These are phyloP conservation scores for Psittacula cyanocephala DNA, from an alignment of 2,113 vertebrate species.

Conservation along the genomic window DNA sequence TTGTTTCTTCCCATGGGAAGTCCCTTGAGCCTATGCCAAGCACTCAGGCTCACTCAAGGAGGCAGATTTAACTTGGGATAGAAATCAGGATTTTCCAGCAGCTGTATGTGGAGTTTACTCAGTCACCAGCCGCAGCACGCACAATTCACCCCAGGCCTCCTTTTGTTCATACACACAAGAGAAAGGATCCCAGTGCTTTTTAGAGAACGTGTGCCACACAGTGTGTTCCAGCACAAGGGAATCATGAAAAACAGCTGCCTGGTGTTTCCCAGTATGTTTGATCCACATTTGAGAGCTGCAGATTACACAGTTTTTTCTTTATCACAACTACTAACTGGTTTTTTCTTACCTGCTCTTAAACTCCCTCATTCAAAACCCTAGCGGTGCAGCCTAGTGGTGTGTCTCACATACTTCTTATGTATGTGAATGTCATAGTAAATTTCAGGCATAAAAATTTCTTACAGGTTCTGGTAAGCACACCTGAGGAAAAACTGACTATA, in stretches of 20 bases:
- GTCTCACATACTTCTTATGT: not conserved
- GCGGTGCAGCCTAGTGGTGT: not conserved
- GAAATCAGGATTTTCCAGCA: not conserved
- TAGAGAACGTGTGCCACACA: accelerated
- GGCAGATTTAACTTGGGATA: not conserved
- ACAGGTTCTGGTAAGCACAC: not conserved
- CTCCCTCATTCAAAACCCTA: not conserved
- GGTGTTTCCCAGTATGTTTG: not conserved
- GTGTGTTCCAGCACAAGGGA: not conserved
- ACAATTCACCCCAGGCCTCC: not conserved
- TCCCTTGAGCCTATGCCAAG: not conserved
- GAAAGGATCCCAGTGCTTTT: not conserved
- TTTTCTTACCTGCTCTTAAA: not conserved
- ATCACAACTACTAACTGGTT: not conserved
- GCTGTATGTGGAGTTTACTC: not conserved
- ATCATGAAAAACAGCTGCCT: not conserved
- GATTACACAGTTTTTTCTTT: not conserved
- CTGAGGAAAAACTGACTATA: not conserved
- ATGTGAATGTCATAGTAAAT: not conserved
- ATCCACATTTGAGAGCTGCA: not conserved
- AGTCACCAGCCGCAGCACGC: not conserved
- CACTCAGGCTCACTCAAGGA: not conserved
- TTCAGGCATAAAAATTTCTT: not conserved
- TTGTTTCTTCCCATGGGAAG: not conserved
- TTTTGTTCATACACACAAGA: not conserved